Conservation (phyloP, 2,797 vertebrate species). For the Centropyge bicolor region DNA sequence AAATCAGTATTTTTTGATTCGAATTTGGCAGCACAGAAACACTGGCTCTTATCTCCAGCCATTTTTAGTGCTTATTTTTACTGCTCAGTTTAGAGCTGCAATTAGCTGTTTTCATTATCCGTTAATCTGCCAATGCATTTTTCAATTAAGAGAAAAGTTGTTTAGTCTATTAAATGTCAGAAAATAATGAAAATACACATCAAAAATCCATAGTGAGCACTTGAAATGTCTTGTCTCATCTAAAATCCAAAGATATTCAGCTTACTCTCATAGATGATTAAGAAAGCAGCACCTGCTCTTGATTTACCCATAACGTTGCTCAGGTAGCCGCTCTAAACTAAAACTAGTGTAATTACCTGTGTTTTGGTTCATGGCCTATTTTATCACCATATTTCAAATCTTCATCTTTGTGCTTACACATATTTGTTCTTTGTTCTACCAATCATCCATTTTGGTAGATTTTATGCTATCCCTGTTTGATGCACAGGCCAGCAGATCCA, state of each 20-base stretch:
- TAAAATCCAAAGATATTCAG: background rate
- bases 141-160: background rate
- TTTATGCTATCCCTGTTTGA: background rate
- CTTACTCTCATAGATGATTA: background rate
- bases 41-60: background rate
- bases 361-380: no score
- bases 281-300: no score
- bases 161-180: background rate
- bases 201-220: background rate
- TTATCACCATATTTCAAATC: no score
- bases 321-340: no score
- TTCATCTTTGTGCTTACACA: no score
- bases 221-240: background rate
- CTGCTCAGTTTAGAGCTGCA: background rate
- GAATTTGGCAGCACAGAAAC: no score
- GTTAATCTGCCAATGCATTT: background rate
- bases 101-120: background rate
- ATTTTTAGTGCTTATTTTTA: background rate
- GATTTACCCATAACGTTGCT: no score
- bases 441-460: no score
- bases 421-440: no score
- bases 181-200: background rate
- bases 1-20: background rate
- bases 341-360: no score
- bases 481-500: background rate